These are phyloP conservation scores for Sterna hirundo DNA, from an alignment of 2,113 vertebrate genomes.

Conservation along the genomic window DNA sequence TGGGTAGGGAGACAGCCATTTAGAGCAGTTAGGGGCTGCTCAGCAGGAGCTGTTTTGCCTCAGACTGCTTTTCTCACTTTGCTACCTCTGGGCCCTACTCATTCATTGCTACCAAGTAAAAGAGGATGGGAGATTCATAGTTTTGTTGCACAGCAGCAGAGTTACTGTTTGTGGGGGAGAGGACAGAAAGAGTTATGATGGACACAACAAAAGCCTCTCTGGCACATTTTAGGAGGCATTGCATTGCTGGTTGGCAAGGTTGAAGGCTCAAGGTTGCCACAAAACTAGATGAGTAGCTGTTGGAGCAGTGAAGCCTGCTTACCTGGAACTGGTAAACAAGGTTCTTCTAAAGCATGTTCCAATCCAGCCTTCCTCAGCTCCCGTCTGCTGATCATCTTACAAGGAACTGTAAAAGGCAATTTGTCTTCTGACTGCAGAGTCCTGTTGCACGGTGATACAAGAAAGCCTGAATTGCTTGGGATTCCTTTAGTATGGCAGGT, in stretches of 20 bases:
- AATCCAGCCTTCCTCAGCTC: background rate
- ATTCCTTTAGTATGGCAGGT: background rate
- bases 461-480: background rate
- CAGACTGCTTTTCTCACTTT: background rate
- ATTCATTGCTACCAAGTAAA: fast-evolving
- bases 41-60: background rate
- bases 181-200: background rate
- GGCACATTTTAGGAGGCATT: background rate
- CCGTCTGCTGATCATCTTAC: background rate
- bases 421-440: background rate
- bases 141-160: background rate
- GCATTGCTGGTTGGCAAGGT: background rate
- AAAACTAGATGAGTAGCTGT: background rate
- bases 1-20: background rate
- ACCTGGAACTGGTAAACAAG: background rate
- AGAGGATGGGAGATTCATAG: background rate
- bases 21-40: background rate
- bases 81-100: background rate
- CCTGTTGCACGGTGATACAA: background rate
- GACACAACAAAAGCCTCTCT: background rate
- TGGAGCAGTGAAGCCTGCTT: background rate
- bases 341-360: background rate
- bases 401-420: background rate
- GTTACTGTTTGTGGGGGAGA: background rate
- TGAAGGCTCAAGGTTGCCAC: background rate